These are phyloP conservation scores for Phortica magna DNA, from an alignment of 2,888 invertebrate genomes.

Conservation along the genomic window DNA sequence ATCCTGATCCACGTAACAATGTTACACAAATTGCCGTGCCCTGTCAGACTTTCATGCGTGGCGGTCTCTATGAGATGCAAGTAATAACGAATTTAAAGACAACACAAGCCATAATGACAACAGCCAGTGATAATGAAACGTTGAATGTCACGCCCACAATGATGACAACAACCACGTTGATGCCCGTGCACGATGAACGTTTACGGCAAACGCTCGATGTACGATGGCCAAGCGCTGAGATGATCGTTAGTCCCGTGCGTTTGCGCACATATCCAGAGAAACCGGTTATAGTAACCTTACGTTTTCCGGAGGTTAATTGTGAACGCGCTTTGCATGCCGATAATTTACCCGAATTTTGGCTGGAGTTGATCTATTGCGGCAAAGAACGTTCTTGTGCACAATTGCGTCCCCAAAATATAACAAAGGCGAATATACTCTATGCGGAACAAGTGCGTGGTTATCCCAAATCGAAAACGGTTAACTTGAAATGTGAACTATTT, in stretches of 20 bases:
- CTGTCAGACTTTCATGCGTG: conserved; percentile 74
- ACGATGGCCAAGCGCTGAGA: conserved; percentile 87
- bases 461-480: conserved; percentile 84
- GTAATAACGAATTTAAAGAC: conserved; percentile 71
- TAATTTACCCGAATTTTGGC: conserved; percentile 83
- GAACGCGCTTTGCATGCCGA: conserved; percentile 74
- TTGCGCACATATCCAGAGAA: conserved; percentile 89
- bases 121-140: background rate
- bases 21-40: conserved; percentile 75
- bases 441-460: conserved; percentile 87
- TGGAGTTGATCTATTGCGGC: conserved; percentile 90
- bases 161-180: conserved; percentile 66
- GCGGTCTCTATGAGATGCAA: conserved; percentile 75
- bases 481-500: conserved; percentile 87
- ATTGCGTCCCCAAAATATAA: conserved; percentile 76
- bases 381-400: conserved; percentile 86
- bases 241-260: conserved; percentile 86
- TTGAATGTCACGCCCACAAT: conserved; percentile 42
- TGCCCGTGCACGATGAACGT: conserved; percentile 73
- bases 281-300: conserved; percentile 85
- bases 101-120: conserved; percentile 42
- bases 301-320: conserved; percentile 87
- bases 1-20: conserved; percentile 74
- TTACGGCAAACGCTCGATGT: conserved; percentile 83
- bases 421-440: conserved; percentile 83